These are phyloP conservation scores for Myoxocephalus aenaeus DNA, from an alignment of 2,797 vertebrate species.

Conservation along the genomic window DNA sequence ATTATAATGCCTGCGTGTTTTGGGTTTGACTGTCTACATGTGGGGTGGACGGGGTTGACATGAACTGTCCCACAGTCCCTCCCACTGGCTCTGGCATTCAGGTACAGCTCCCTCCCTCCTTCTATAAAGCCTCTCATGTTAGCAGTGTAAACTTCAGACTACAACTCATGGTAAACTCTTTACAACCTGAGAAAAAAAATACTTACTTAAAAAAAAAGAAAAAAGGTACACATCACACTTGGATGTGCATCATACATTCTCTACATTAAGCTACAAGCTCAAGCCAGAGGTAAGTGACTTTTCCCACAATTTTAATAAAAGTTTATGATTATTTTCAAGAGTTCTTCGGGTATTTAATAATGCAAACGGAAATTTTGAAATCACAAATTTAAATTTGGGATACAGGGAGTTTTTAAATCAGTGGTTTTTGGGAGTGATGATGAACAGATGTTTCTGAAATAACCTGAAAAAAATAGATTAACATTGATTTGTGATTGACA, in stretches of 20 bases:
- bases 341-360: not conserved
- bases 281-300: conserved; percentile 61
- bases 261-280: conserved; percentile 24
- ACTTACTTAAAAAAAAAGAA: not conserved
- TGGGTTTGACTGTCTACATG: conserved; percentile 62
- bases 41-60: conserved; percentile 78
- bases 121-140: conserved; percentile 78
- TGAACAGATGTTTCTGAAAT: conserved; percentile 10
- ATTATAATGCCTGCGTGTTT: conserved; percentile 45
- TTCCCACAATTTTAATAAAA: conserved; percentile 8
- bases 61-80: conserved; percentile 82
- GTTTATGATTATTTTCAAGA: not conserved
- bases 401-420: not conserved
- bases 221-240: conserved; percentile 31
- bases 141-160: conserved; percentile 73
- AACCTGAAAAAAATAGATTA: not conserved
- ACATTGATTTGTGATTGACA: not conserved
- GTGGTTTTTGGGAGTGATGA: not conserved
- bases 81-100: conserved; percentile 84
- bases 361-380: not conserved
- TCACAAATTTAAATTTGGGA: not conserved
- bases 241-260: conserved; percentile 47
- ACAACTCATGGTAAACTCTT: conserved; percentile 69
- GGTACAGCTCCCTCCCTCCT: conserved; percentile 78
- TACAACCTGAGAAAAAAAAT: conserved; percentile 29